Conservation (phyloP, 2,888 invertebrate species). For the Brachynemurus nebulosus region DNA sequence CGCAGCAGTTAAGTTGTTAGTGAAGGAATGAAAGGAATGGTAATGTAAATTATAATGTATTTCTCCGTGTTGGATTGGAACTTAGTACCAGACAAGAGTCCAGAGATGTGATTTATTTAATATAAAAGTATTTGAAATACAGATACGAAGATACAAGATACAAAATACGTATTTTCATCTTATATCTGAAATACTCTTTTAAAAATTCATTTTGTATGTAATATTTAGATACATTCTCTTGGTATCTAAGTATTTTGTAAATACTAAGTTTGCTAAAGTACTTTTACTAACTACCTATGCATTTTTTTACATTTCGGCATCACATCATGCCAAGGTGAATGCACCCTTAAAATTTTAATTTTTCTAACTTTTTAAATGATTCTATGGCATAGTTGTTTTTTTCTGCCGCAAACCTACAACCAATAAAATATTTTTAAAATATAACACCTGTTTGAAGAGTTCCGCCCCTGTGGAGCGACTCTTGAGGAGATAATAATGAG, state of each 20-base stretch:
- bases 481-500: too few relatives aligned
- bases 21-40: too few relatives aligned
- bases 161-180: not conserved
- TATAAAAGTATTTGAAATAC: too few relatives aligned
- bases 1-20: too few relatives aligned
- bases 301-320: not conserved
- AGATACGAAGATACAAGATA: not conserved
- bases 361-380: not conserved
- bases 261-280: not conserved
- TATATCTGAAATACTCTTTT: not conserved
- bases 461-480: too few relatives aligned
- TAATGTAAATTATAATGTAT: too few relatives aligned
- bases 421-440: too few relatives aligned
- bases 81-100: too few relatives aligned
- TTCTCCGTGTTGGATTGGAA: too few relatives aligned
- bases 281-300: not conserved
- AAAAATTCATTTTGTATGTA: not conserved
- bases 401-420: too few relatives aligned
- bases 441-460: too few relatives aligned
- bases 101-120: too few relatives aligned
- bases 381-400: not conserved
- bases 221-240: not conserved
- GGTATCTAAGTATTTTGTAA: not conserved
- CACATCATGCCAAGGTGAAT: not conserved
- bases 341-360: not conserved